Base-by-base conservation (phyloP, 2,113 vertebrate genomes). In the Lagopus muta region DNA sequence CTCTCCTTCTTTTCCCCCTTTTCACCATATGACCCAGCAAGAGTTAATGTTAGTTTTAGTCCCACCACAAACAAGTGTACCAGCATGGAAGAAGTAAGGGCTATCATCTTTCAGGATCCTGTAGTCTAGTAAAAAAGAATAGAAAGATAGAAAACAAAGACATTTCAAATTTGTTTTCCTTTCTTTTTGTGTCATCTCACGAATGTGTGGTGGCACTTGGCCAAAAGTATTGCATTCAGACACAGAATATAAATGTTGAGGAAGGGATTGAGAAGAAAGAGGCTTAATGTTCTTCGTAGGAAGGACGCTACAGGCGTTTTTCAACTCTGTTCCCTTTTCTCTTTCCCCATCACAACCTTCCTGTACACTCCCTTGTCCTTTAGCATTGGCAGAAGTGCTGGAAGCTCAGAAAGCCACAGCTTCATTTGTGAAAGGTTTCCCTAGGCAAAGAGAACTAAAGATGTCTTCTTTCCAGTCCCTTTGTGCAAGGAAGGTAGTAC, bases 381-480 rank as follows among this genome's bases (percentile, higher is more conserved):
- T 32, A 15, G 60, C 61, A 4, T 38, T 89, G 27, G n/a, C 22
- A 79, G 32, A 83, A 67, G 12, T 17, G 78, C 48, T 86, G 48
- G 30, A 72, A 48, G 20, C 47, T 86, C 42, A 67, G 38, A 90
- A 80, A 75, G 34, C 3, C 61, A 27, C 48, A 24, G 6, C 61
- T 92, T 90, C 50, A 34, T 47, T 6, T 54, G 40, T 70, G 55
- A 82, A 25, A 88, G 17, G 28, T 89, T 94, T 85, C 42, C 40
- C 73, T 27, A 82, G n/a, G 76, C 38, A 61, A 28, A 64, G 32
- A 64, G 16, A 57, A 34, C 25, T 75, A 38, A 45, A 86, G 8
- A 38, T 20, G 15, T 86, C 43, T 34, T 58, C 28, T 69, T 82
- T 65, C 54, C 34, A 65, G 28, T 76, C 30, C 18, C 40, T 89